Conservation (phyloP, 1,140 invertebrate genomes). For the Drosophila kohkoa region DNA sequence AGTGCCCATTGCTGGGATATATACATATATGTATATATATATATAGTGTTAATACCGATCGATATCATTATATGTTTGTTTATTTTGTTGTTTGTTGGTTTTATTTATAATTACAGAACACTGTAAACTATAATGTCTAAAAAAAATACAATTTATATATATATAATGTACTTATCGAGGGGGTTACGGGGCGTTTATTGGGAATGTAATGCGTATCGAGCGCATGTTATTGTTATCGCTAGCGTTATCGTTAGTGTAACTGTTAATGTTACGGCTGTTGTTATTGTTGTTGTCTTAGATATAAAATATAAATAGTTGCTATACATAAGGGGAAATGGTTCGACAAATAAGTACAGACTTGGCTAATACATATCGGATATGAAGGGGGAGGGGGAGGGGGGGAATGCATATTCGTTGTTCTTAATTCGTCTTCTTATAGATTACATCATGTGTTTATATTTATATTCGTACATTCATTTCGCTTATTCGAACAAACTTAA, state of each 20-base stretch:
- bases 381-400: background rate
- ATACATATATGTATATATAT: background rate
- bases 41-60: background rate
- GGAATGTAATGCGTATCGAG: constrained; percentile 33
- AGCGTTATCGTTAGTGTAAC: background rate
- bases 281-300: constrained; percentile 14
- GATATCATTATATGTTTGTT: background rate
- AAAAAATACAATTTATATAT: constrained; percentile 36
- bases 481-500: constrained; percentile 44
- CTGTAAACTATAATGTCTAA: constrained; percentile 33
- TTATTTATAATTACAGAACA: constrained; percentile 45
- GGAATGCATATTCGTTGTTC: constrained; percentile 37
- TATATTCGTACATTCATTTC: constrained; percentile 27
- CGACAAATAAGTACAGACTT: constrained; percentile 37
- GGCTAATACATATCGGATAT: too few species aligned
- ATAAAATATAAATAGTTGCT: constrained; percentile 42
- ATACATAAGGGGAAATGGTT: constrained; percentile 22
- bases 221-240: constrained; percentile 1
- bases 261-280: background rate
- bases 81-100: constrained; percentile 15
- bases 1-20: too few species aligned
- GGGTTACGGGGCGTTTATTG: constrained; percentile 23
- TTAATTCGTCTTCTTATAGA: constrained; percentile 4
- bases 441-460: constrained; percentile 10
- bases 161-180: constrained; percentile 14